These are phyloP conservation scores for Macrobrachium nipponense DNA, from an alignment of 1,140 invertebrate species.

Conservation along the genomic window DNA sequence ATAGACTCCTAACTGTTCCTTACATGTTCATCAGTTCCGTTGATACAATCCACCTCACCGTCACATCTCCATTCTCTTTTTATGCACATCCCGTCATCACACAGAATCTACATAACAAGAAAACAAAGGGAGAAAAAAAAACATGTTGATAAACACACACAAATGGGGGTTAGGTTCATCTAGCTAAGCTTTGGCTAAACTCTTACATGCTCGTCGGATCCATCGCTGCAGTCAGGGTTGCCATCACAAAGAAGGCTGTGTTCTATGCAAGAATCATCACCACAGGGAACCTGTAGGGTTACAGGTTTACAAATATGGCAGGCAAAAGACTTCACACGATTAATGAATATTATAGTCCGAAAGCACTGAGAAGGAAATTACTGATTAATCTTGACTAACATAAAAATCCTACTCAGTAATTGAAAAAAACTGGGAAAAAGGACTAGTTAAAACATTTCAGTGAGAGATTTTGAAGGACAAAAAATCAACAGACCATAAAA, in stretches of 20 bases:
- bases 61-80: conserved; percentile 85
- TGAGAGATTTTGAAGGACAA: too few relatives aligned
- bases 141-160: conserved; percentile 35
- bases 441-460: too few relatives aligned
- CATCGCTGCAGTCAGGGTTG: conserved; percentile 40
- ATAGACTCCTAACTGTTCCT: conserved; percentile 68
- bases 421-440: too few relatives aligned
- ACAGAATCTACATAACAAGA: conserved; percentile 63
- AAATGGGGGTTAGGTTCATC: conserved; percentile 19
- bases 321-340: neutral
- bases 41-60: conserved; percentile 81
- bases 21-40: conserved; percentile 74
- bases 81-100: conserved; percentile 81
- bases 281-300: conserved; percentile 52
- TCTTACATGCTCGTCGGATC: conserved; percentile 53
- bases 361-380: neutral
- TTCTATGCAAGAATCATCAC: conserved; percentile 48
- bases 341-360: too few relatives aligned
- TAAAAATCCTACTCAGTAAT: too few relatives aligned
- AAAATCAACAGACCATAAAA: too few relatives aligned
- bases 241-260: conserved; percentile 43
- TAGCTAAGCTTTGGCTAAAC: conserved; percentile 11
- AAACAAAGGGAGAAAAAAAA: conserved; percentile 22
- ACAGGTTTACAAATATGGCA: conserved; percentile 2
- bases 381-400: too few relatives aligned